Evolutionary conservation across 1,140 invertebrate species (phyloP), one percentile per base, ranked within the genome.

Genomic region (Drosophila cardini): DNA sequence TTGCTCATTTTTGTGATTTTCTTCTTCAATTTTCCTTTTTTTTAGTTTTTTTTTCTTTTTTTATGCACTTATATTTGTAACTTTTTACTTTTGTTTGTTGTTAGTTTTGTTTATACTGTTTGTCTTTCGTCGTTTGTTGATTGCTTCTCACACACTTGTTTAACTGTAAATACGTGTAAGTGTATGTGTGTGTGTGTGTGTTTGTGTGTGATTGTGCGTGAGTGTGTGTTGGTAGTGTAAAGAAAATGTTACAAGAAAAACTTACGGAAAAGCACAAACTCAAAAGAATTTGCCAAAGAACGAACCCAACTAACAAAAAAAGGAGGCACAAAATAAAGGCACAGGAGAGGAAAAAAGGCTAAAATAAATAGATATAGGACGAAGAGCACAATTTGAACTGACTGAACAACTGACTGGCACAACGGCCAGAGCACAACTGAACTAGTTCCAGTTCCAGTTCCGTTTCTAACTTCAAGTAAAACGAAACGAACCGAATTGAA

Each of bases 231-330:
- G 43, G n/a, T 9, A 45, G 4, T 10, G 18, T 21, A 43, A 50
- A 55, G 40, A 13, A 9, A 56, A 13, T 38, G 42, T 42, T 36
- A 53, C 18, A 53, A 13, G 42, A 75, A 57, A 57, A 42, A 45
- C 43, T 56, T 71, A 58, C 63, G 45, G 46, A 61, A 56, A 43
- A 58, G 21, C 40, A 56, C 40, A 63, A 61, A 80, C 69, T 71
- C 60, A 70, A 55, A 45, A 63, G 56, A 82, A 85, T 85, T 85
- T 85, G 81, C 81, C 73, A 86, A 76, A 57, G 53, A 71, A 61
- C 34, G 26, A 69, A 67, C 32, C 10, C 10, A 21, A 42, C 8
- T 11, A 50, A 30, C 36, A 52, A 50, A 18, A 38, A n/a, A n/a
- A n/a, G n/a, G n/a, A 52, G 62, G 15, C 21, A 32, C 40, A 48